These are phyloP conservation scores for Scaptomyza parva DNA, from an alignment of 2,888 invertebrate species.

Conservation along the genomic window DNA sequence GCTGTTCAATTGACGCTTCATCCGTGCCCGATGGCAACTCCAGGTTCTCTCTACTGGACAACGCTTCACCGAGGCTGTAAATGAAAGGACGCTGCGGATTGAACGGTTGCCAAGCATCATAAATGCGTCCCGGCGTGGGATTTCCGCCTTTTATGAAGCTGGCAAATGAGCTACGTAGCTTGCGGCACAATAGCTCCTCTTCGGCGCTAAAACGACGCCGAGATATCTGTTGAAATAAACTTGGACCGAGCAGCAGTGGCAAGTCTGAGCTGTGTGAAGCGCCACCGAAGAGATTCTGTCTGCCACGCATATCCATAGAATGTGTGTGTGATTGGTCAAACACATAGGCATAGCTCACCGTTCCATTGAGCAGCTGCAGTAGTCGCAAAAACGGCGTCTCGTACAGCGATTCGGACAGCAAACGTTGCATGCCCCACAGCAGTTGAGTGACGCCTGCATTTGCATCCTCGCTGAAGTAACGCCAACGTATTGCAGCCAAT, in stretches of 20 bases:
- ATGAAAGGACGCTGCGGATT: conserved; percentile 82
- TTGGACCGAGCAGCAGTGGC: conserved; percentile 88
- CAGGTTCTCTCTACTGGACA: conserved; percentile 30
- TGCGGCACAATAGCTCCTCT: conserved; percentile 87
- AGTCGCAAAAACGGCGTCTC: conserved; percentile 83
- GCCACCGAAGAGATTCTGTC: conserved; percentile 85
- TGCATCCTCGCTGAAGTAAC: conserved; percentile 79
- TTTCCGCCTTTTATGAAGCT: conserved; percentile 87
- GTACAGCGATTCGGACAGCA: conserved; percentile 83
- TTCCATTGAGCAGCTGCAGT: conserved; percentile 70
- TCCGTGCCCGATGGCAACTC: conserved; percentile 47
- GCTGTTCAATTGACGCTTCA: conserved; percentile 78
- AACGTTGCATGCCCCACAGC: conserved; percentile 81
- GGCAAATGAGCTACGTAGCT: conserved; percentile 85
- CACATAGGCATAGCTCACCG: conserved; percentile 80
- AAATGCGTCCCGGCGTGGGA: conserved; percentile 86
- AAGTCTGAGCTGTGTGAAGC: conserved; percentile 89
- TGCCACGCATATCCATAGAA: conserved; percentile 84
- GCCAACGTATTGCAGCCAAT: conserved; percentile 82
- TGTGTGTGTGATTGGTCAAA: conserved; percentile 83
- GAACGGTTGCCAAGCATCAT: conserved; percentile 88
- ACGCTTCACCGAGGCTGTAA: conserved; percentile 79
- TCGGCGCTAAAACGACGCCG: conserved; percentile 87
- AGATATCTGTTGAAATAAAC: conserved; percentile 88
- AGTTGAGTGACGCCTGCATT: conserved; percentile 65